These are phyloP conservation scores for Columba janthina DNA, from an alignment of 2,113 vertebrate genomes.

Conservation along the genomic window DNA sequence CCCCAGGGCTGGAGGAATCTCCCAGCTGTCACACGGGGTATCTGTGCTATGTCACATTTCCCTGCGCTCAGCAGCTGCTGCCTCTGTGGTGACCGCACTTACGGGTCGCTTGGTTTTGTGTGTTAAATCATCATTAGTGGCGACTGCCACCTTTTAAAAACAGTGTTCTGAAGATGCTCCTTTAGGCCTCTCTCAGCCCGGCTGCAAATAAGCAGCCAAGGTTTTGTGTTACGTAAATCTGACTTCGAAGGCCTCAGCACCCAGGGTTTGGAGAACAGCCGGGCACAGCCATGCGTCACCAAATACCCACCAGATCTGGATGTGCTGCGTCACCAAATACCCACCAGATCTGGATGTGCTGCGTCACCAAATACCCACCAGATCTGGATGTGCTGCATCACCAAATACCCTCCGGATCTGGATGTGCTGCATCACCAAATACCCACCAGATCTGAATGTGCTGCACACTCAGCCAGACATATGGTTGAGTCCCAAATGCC, in stretches of 20 bases:
- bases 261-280: not conserved
- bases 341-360: not conserved
- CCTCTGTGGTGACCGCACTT: not conserved
- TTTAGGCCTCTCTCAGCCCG: not conserved
- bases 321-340: not conserved
- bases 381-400: not conserved
- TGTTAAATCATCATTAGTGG: not conserved
- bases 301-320: not conserved
- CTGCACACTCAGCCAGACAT: conserved; percentile 1
- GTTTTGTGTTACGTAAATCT: not conserved
- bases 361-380: not conserved
- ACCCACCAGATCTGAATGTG: not conserved
- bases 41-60: not conserved
- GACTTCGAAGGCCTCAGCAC: not conserved
- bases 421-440: not conserved
- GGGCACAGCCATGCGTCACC: not conserved
- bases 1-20: not conserved
- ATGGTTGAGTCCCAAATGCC: conserved; percentile 48
- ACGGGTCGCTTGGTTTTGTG: not conserved
- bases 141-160: not conserved
- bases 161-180: not conserved
- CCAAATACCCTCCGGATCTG: not conserved
- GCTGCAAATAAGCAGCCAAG: not conserved
- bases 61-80: not conserved
- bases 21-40: no score